Base-by-base conservation (phyloP, 1,140 invertebrate species). In the Pogonomyrmex californicus region DNA sequence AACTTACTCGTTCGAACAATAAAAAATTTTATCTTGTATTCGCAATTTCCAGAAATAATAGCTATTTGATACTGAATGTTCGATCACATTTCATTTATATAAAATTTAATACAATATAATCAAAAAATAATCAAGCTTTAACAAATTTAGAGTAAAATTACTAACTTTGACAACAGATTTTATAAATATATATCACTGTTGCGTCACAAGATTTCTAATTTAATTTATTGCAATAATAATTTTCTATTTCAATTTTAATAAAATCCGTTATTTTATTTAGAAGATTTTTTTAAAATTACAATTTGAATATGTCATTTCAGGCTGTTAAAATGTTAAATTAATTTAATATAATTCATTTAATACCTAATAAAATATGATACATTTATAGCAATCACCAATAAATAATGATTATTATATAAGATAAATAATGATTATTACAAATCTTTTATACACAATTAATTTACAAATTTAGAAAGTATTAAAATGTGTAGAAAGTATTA, bases 71-170 rank as follows among this genome's bases (percentile, higher is more conserved):
- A 58, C 2, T n/a, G 10, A 36, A 73, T 36, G 10, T 75, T 14
- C 1, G n/a, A 5, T 78, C 44, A 49, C 5, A 12, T 63, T 78
- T 49, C 1, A 78, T 65, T 65, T 36, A 65, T 10, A 23, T n/a
- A 2, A 78, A 78, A 47, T 78, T 47, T 65, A 49, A 65, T 65
- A 49, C 36, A n/a, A 78, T 23, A 65, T 30, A n/a, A 23, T 14
- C n/a, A 3, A 44, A 17, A 77, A 33, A 7, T 36, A 38, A 33
- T 78, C 62, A 51, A 23, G 4, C 1, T 68, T 38, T 14, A 78
- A 66, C 23, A 36, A 23, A 38, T 17, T 58, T 76, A 65, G n/a
- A 41, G 5, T 56, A 4, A 38, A 56, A 17, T 2, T 62, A 0
- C n/a, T 77, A 44, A 77, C 33, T 76, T 30, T 44, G 10, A 60